Percentiles rank a stretch among this genome's conserved stretches.
Evolutionary conservation across 2,888 invertebrate species (phyloP).

Genomic region (Automeris io): DNA sequence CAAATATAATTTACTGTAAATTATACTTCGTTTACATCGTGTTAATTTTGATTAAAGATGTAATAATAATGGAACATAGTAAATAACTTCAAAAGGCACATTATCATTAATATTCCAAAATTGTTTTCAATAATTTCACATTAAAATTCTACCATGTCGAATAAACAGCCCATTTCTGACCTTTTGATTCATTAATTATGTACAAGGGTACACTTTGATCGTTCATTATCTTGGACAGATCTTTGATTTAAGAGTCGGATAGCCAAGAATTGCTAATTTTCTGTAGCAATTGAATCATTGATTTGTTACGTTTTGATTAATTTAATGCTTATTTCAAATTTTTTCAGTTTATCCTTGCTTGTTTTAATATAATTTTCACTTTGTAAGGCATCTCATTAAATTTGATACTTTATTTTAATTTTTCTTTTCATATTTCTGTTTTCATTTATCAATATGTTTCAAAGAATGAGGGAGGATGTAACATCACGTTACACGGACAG

Average conservation of each 20-base stretch:
- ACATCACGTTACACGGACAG: too few species aligned
- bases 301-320: background rate
- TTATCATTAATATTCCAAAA: background rate
- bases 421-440: too few species aligned
- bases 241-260: background rate
- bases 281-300: background rate
- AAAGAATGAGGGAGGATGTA: too few species aligned
- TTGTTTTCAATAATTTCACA: background rate
- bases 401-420: too few species aligned
- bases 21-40: too few species aligned
- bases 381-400: too few species aligned
- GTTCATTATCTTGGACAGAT: constrained; percentile 4
- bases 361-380: background rate
- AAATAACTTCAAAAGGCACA: background rate
- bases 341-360: background rate
- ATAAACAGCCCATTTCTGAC: background rate
- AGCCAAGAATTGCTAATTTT: background rate
- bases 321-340: background rate
- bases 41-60: too few species aligned
- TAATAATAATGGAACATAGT: too few species aligned
- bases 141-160: background rate
- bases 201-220: constrained; percentile 5
- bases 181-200: constrained; percentile 2
- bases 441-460: too few species aligned
- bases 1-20: too few species aligned